Evolutionary conservation across 2,113 vertebrate species (phyloP).

Genomic region (Tenrec ecaudatus): DNA sequence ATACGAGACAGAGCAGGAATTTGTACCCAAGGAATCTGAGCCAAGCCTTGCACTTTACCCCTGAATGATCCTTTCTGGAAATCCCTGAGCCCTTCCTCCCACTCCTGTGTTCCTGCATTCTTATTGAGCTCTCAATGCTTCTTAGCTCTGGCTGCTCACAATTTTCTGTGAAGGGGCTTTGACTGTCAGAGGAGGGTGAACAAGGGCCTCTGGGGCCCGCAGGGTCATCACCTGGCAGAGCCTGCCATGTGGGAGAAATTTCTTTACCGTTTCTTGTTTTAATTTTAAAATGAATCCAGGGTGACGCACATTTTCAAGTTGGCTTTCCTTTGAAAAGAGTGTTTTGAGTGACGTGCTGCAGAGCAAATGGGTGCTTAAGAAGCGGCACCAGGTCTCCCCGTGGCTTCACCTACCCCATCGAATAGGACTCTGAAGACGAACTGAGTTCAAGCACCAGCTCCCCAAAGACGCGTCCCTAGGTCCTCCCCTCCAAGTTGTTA

Average conservation of each 20-base stretch:
- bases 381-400: not conserved
- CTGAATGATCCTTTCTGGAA: conserved; percentile 4
- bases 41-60: not conserved
- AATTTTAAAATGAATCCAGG: not conserved
- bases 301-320: not conserved
- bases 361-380: not conserved
- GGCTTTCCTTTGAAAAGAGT: not conserved
- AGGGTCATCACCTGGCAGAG: not conserved
- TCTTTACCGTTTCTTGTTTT: conserved; percentile 10
- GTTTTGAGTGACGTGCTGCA: not conserved
- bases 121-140: not conserved
- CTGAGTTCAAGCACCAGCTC: not conserved
- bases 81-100: not conserved
- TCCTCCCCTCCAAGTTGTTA: too few relatives aligned
- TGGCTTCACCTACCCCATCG: not conserved
- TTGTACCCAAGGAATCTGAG: not conserved
- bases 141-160: not conserved
- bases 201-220: not conserved
- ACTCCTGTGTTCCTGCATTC: not conserved
- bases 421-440: not conserved
- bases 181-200: not conserved
- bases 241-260: not conserved
- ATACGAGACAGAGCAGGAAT: not conserved
- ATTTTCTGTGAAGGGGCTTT: not conserved
- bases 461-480: not conserved